Percentiles rank a stretch among this genome's conserved stretches.
These are phyloP conservation scores for Cirrhinus mrigala DNA, from an alignment of 2,797 vertebrate genomes.

Conservation along the genomic window DNA sequence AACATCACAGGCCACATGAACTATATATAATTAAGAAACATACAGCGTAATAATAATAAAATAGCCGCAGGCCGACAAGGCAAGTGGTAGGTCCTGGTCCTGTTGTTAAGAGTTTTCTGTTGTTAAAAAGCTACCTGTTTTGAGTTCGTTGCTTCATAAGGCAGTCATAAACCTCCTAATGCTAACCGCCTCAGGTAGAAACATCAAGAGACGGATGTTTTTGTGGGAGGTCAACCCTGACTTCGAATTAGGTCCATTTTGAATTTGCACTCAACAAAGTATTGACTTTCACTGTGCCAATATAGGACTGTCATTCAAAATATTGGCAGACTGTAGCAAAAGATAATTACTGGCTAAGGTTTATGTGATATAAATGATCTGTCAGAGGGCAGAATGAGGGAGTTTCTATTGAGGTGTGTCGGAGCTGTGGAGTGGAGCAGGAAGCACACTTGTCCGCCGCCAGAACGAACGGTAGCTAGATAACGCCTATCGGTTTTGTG, in stretches of 20 bases:
- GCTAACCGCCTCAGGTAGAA: neutral
- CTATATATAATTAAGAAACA: neutral
- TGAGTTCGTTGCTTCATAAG: neutral
- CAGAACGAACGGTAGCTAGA: slow-evolving; percentile 41
- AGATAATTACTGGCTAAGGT: slow-evolving; percentile 81
- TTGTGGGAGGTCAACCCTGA: slow-evolving; percentile 3
- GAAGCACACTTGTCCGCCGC: slow-evolving; percentile 33
- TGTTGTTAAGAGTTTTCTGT: neutral
- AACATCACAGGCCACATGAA: neutral
- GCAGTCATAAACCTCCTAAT: neutral
- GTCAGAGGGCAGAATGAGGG: slow-evolving; percentile 63
- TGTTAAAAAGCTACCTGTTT: neutral
- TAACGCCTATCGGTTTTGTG: slow-evolving; percentile 40
- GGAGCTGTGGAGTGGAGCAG: slow-evolving; percentile 39
- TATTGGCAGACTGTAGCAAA: slow-evolving; percentile 78
- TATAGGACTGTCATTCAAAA: slow-evolving; percentile 76
- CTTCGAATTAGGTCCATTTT: slow-evolving; percentile 31
- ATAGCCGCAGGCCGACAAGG: neutral
- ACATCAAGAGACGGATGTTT: slow-evolving; percentile 9
- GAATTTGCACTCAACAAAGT: slow-evolving; percentile 45
- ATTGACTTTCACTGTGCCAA: slow-evolving; percentile 55
- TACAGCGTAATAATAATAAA: neutral
- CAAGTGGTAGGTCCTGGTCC: neutral
- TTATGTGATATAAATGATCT: slow-evolving; percentile 82
- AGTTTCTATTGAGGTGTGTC: slow-evolving; percentile 41